phyloP scores from a whole-genome alignment of 2,797 vertebrate genomes.

The Xiphorhynchus erythropygius region DNA sequence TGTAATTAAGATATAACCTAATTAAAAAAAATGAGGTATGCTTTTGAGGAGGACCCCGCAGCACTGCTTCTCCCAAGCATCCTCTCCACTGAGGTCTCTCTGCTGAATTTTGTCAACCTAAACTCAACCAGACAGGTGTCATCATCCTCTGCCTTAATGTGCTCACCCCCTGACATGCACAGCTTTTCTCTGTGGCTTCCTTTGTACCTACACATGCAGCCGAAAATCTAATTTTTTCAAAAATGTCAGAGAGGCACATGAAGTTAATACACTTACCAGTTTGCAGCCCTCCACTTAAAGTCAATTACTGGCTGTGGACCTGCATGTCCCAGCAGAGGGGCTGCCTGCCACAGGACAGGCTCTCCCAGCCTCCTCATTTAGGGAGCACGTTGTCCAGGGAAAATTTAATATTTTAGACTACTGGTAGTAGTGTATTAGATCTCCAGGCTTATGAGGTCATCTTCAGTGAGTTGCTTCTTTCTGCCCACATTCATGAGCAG shows the following conservation, averaged over 20 bases:
- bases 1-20: slow-evolving; percentile 43
- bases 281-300: neutral
- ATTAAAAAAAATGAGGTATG: slow-evolving; percentile 23
- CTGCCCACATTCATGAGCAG: neutral
- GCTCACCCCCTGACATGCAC: neutral
- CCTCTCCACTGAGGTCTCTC: neutral
- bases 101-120: slow-evolving; percentile 53
- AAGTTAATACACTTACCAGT: slow-evolving; percentile 47
- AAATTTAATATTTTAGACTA: neutral
- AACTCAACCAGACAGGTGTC: slow-evolving; percentile 68
- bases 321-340: neutral
- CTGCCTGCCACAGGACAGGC: neutral
- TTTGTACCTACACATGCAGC: neutral
- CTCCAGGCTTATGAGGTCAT: neutral
- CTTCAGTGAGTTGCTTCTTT: neutral
- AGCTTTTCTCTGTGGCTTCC: neutral
- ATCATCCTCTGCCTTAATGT: neutral
- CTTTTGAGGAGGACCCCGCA: neutral
- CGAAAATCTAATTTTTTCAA: slow-evolving; percentile 23
- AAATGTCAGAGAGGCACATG: slow-evolving; percentile 6
- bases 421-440: neutral
- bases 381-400: neutral
- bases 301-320: neutral
- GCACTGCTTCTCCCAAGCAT: neutral
- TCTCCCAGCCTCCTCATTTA: neutral